Percentiles rank a stretch among this genome's conserved stretches.
These are phyloP conservation scores for Pempheris klunzingeri DNA, from an alignment of 2,797 vertebrate genomes.

Conservation along the genomic window DNA sequence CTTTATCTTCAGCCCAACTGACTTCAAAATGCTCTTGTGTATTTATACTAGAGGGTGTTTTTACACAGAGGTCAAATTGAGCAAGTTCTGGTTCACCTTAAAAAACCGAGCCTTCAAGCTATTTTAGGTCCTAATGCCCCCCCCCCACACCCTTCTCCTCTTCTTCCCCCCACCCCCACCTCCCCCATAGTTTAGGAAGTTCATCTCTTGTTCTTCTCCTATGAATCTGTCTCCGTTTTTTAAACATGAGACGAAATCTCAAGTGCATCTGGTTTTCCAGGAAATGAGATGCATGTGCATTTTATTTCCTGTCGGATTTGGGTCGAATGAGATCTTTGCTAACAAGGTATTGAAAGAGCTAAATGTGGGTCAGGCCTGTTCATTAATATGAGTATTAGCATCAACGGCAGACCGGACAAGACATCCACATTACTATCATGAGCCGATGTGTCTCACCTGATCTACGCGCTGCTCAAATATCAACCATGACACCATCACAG, in stretches of 20 bases:
- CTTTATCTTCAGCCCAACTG: slow-evolving; percentile 34
- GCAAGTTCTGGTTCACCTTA: slow-evolving; percentile 41
- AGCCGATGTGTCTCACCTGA: slow-evolving; percentile 18
- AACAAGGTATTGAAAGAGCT: slow-evolving; percentile 12
- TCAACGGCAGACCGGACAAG: not conserved
- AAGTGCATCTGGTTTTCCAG: slow-evolving; percentile 43
- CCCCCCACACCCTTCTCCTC: too few species aligned
- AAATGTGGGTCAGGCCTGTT: slow-evolving; percentile 12
- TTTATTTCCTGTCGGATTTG: slow-evolving; percentile 45
- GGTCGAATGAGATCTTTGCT: not conserved
- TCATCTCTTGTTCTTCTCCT: slow-evolving; percentile 20
- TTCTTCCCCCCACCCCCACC: not conserved
- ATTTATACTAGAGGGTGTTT: slow-evolving; percentile 44
- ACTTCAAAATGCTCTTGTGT: slow-evolving; percentile 41
- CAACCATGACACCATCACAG: not conserved
- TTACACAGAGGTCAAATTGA: slow-evolving; percentile 20
- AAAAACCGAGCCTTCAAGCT: slow-evolving; percentile 38
- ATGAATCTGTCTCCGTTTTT: slow-evolving; percentile 33
- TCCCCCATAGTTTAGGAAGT: not conserved
- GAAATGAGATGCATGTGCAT: slow-evolving; percentile 53
- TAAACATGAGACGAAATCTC: slow-evolving; percentile 18
- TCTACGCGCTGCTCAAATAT: slow-evolving; percentile 8
- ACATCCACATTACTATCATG: slow-evolving; percentile 3
- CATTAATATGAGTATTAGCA: not conserved
- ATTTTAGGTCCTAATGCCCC: slow-evolving; percentile 39